Percentiles rank a stretch among this genome's conserved stretches.
phyloP scores from a whole-genome alignment of 2,113 vertebrate genomes.

The Brienomyrus brachyistius region DNA sequence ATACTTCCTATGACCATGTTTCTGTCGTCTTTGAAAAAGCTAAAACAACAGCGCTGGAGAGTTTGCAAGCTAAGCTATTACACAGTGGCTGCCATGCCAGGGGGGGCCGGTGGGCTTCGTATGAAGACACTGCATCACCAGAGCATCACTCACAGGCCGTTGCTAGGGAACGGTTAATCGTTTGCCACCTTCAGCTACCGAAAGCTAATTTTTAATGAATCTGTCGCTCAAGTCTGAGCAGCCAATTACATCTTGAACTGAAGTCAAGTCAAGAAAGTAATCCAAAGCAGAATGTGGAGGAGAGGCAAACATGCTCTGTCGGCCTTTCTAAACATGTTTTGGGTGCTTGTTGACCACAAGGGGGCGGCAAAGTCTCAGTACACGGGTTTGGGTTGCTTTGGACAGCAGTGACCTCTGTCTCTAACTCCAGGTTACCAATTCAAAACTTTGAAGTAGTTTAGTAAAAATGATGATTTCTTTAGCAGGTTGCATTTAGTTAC shows the following conservation, averaged over 20 bases:
- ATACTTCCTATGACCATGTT: neutral
- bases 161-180: neutral
- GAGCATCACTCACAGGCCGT: neutral
- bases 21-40: neutral
- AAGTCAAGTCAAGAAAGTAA: neutral
- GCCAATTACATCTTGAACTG: neutral
- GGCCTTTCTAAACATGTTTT: neutral
- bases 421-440: neutral
- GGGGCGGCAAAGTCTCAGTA: conserved; percentile 21
- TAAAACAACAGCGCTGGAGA: neutral
- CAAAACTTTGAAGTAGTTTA: neutral
- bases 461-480: neutral
- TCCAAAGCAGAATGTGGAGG: neutral
- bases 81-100: neutral
- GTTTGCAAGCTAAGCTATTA: neutral
- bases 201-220: neutral
- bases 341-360: conserved; percentile 15
- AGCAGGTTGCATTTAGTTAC: neutral
- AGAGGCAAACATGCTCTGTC: neutral
- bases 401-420: neutral
- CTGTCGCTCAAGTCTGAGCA: neutral
- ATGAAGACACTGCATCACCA: neutral
- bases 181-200: neutral
- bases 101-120: neutral
- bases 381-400: neutral